Conservation (phyloP, 2,888 invertebrate genomes). For the Trilocha varians region DNA sequence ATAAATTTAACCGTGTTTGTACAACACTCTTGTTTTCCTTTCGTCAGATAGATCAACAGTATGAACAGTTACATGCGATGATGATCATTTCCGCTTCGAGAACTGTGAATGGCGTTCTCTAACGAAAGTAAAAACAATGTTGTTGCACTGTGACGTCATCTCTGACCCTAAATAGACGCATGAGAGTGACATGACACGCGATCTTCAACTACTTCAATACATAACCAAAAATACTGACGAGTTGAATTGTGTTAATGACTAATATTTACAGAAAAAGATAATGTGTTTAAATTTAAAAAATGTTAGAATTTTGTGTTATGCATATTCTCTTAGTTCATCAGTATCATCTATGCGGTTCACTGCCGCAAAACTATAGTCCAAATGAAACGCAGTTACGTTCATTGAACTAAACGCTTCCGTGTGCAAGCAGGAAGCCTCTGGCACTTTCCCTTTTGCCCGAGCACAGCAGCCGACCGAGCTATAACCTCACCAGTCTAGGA, state of each 20-base stretch:
- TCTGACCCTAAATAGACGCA: not conserved
- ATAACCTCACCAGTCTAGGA: constrained; percentile 38
- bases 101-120: constrained; percentile 9
- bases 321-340: no score
- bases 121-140: constrained; percentile 42
- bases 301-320: not conserved
- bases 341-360: not conserved
- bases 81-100: constrained; percentile 21
- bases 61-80: constrained; percentile 11
- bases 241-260: no score
- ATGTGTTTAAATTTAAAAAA: no score
- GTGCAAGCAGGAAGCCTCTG: constrained; percentile 63
- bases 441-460: constrained; percentile 70
- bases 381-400: constrained; percentile 56
- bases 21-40: not conserved
- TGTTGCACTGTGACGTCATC: constrained; percentile 17
- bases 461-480: constrained; percentile 63
- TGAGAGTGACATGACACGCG: no score
- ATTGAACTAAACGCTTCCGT: constrained; percentile 60
- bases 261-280: no score
- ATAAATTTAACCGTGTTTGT: no score
- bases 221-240: no score
- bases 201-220: no score
- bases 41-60: not conserved
- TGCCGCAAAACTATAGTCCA: constrained; percentile 3